These are phyloP conservation scores for Propsilocerus akamusi DNA, from an alignment of 1,140 invertebrate genomes.

Conservation along the genomic window DNA sequence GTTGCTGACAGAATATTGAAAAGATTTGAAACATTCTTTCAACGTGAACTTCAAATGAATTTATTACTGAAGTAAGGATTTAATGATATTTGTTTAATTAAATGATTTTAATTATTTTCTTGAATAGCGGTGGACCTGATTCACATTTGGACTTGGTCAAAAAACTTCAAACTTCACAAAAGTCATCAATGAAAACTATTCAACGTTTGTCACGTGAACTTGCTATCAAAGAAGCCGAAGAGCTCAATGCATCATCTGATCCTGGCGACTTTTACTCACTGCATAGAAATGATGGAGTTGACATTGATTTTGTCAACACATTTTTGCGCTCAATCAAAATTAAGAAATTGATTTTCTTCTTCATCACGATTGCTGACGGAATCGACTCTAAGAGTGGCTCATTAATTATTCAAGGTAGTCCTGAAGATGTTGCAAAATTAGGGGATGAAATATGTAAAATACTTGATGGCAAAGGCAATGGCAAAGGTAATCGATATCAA, in stretches of 20 bases:
- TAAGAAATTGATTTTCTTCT: constrained; percentile 33
- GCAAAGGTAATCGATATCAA: constrained; percentile 33
- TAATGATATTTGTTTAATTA: constrained; percentile 6
- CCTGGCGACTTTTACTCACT: constrained; percentile 34
- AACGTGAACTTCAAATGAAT: constrained; percentile 46
- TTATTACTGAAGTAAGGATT: constrained; percentile 39
- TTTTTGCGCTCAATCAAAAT: constrained; percentile 40
- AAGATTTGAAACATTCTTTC: constrained; percentile 34
- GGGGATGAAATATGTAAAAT: constrained; percentile 33
- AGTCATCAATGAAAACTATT: constrained; percentile 40
- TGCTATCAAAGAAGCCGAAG: constrained; percentile 39
- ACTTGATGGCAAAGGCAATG: constrained; percentile 41
- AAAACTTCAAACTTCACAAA: constrained; percentile 47
- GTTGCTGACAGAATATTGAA: constrained; percentile 45
- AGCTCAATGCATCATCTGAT: constrained; percentile 29
- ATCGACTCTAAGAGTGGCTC: constrained; percentile 39
- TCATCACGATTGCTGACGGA: constrained; percentile 48
- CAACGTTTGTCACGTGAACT: constrained; percentile 42
- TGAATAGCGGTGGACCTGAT: constrained; percentile 45
- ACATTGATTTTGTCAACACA: constrained; percentile 48
- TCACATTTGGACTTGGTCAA: constrained; percentile 48
- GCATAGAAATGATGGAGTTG: constrained; percentile 47
- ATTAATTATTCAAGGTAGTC: constrained; percentile 38
- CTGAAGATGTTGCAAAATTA: constrained; percentile 24
- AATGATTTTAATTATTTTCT: constrained; percentile 15